Evolutionary conservation across 1,140 invertebrate genomes (phyloP).

Genomic region (Bilobella aurantiaca): DNA sequence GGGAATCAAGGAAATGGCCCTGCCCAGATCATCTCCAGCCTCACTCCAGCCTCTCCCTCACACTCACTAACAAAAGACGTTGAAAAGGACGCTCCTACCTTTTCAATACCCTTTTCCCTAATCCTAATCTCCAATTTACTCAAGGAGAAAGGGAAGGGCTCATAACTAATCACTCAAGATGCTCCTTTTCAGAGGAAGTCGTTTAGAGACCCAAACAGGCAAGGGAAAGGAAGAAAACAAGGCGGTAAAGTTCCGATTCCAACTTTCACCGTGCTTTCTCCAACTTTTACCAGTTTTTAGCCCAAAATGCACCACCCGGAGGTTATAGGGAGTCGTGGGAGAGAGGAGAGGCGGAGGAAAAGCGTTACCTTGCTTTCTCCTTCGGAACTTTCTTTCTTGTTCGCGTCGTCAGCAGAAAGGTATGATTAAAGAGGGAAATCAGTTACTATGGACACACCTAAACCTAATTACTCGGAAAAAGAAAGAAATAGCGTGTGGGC

Average conservation of each 20-base stretch:
- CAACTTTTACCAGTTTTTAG: too few species aligned
- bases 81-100: neutral
- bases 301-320: neutral
- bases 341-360: neutral
- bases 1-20: too few species aligned
- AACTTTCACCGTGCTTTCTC: too few species aligned
- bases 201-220: neutral
- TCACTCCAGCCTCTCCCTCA: too few species aligned
- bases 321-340: neutral
- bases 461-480: neutral
- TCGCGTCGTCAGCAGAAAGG: neutral
- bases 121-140: slow-evolving; percentile 1
- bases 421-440: slow-evolving; percentile 3
- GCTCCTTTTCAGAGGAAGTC: neutral
- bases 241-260: too few species aligned
- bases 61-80: too few species aligned
- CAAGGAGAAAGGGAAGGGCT: neutral
- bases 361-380: too few species aligned
- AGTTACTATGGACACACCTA: slow-evolving; percentile 8
- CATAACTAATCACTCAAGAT: slow-evolving; percentile 3
- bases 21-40: neutral
- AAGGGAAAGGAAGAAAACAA: neutral
- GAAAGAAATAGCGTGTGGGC: neutral
- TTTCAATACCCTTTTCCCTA: slow-evolving; percentile 4
- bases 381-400: neutral